Conservation (phyloP, 2,113 vertebrate genomes). For the Phrynocephalus versicolor region DNA sequence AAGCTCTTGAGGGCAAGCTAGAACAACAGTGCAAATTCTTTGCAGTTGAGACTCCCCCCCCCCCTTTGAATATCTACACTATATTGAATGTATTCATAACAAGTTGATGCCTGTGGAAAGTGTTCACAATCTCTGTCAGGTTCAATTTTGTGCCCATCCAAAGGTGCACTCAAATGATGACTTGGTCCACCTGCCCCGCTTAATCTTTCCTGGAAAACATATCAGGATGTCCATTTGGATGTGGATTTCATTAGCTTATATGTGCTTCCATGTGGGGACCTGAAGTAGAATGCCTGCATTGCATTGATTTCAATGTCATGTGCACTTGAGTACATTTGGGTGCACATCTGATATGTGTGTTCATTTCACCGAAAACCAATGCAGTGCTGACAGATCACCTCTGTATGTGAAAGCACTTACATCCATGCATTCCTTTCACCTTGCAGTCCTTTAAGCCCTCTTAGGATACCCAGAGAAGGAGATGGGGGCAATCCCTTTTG, state of each 20-base stretch:
- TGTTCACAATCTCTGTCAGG: not conserved
- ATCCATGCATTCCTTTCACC: not conserved
- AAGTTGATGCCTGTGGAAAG: not conserved
- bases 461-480: not conserved
- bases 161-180: not conserved
- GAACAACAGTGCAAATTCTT: not conserved
- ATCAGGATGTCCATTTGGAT: conserved; percentile 1
- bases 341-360: not conserved
- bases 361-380: not conserved
- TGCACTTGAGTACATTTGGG: not conserved
- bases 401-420: not conserved
- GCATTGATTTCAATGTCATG: not conserved
- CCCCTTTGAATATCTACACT: not conserved
- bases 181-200: not conserved
- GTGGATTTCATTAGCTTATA: not conserved
- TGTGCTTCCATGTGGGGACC: not conserved
- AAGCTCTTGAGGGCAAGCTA: not conserved
- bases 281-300: not conserved
- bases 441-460: not conserved
- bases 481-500: not conserved
- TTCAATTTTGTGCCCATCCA: not conserved
- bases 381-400: not conserved
- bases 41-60: not conserved
- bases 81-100: not conserved
- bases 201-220: not conserved